A percentile compares a stretch with the other conserved stretches of the same genome.
phyloP scores from a whole-genome alignment of 2,113 vertebrate genomes.

The Chauna torquata region DNA sequence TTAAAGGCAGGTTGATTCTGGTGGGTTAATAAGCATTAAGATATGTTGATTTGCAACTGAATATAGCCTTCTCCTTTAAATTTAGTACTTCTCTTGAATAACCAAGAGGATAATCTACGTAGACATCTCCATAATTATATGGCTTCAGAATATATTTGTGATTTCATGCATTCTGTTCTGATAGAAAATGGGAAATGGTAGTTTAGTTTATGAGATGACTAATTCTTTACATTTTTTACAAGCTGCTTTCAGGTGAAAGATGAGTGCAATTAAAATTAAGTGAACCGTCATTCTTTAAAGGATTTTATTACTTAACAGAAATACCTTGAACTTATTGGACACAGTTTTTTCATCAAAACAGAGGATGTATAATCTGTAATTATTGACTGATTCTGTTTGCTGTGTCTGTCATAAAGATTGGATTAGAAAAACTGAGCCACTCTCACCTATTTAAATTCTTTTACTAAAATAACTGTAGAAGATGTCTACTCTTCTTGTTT shows the following conservation, averaged over 20 bases:
- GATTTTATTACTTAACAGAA: not conserved
- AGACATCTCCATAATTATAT: not conserved
- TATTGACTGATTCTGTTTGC: not conserved
- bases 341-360: not conserved
- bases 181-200: not conserved
- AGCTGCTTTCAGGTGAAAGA: not conserved
- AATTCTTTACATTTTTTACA: not conserved
- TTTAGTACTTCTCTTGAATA: not conserved
- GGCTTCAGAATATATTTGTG: not conserved
- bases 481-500: not conserved
- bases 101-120: not conserved
- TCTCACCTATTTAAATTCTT: not conserved
- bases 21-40: not conserved
- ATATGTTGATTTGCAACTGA: not conserved
- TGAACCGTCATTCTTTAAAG: not conserved
- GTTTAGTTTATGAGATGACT: not conserved
- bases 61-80: not conserved
- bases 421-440: not conserved
- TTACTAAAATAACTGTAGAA: not conserved
- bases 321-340: not conserved
- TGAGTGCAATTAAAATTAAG: not conserved
- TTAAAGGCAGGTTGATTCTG: not conserved
- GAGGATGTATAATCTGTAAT: not conserved
- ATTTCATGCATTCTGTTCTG: not conserved
- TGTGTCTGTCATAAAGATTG: not conserved